Conservation (phyloP, 2,113 vertebrate genomes). For the Rhadina sibilatrix region DNA sequence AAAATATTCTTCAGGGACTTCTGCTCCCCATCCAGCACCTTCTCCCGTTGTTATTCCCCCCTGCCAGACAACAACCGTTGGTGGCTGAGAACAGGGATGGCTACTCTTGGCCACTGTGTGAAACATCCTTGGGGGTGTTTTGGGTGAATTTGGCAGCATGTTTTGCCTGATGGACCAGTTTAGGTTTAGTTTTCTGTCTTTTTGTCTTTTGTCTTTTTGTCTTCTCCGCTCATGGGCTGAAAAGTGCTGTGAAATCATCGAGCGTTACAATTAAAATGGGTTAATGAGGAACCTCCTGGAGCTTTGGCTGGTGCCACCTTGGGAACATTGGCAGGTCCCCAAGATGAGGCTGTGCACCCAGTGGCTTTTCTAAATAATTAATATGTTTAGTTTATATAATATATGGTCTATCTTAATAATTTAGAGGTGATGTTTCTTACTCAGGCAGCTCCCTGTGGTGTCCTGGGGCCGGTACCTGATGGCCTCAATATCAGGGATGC, state of each 20-base stretch:
- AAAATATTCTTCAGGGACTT: neutral
- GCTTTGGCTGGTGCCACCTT: neutral
- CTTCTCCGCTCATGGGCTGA: accelerated
- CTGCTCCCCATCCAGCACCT: neutral
- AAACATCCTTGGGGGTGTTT: neutral
- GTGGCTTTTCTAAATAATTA: neutral
- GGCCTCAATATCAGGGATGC: neutral
- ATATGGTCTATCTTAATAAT: neutral
- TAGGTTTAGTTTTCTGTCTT: neutral
- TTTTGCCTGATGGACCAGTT: neutral
- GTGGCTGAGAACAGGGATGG: neutral
- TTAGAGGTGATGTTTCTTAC: neutral
- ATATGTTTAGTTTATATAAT: neutral
- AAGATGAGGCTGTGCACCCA: neutral
- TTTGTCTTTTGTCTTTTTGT: neutral
- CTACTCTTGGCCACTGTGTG: neutral
- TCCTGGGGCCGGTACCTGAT: accelerated
- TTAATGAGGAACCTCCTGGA: neutral
- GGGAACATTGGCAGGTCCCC: neutral
- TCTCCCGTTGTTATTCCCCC: neutral
- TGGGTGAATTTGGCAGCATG: neutral
- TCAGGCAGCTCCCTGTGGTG: neutral
- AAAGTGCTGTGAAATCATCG: neutral
- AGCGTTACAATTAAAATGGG: neutral
- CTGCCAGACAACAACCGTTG: accelerated